phyloP scores from a whole-genome alignment of 2,888 invertebrate species.

The Elgonia sp. region DNA sequence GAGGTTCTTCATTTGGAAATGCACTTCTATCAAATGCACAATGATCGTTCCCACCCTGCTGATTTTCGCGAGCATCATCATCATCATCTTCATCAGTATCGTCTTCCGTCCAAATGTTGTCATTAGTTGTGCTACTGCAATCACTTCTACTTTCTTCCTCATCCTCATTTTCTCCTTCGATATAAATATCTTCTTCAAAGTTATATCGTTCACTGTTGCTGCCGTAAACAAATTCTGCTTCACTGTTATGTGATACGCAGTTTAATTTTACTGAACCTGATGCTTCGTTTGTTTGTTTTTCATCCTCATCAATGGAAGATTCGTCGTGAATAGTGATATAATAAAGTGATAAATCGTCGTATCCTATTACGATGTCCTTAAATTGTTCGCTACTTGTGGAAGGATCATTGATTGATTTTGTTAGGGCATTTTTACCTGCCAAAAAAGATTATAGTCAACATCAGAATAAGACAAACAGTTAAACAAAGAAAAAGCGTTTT shows the following conservation, averaged over 20 bases:
- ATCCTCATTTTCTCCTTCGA: not conserved
- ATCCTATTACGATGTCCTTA: constrained; percentile 6
- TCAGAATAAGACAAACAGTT: not conserved
- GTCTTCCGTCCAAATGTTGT: constrained; percentile 4
- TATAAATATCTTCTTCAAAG: constrained; percentile 10
- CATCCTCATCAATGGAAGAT: not conserved
- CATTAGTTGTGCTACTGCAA: constrained; percentile 12
- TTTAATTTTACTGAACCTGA: not conserved
- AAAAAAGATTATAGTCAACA: not conserved
- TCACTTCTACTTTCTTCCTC: not conserved
- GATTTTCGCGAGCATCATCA: not conserved
- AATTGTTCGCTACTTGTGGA: constrained; percentile 7
- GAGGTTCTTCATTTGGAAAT: constrained; percentile 17
- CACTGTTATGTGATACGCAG: too few relatives aligned
- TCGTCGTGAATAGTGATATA: too few relatives aligned
- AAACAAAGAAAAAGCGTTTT: not conserved
- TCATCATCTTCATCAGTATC: constrained; percentile 3
- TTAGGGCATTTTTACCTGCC: not conserved
- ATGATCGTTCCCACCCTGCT: constrained; percentile 3
- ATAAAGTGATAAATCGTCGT: constrained; percentile 1
- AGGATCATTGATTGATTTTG: not conserved
- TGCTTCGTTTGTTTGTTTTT: constrained; percentile 5
- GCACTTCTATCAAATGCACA: constrained; percentile 14
- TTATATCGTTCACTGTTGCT: not conserved
- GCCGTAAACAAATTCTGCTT: too few relatives aligned